Evolutionary conservation across 2,797 vertebrate genomes (phyloP), one percentile per base, ranked within the genome.

Genomic region (Anguilla megastoma): DNA sequence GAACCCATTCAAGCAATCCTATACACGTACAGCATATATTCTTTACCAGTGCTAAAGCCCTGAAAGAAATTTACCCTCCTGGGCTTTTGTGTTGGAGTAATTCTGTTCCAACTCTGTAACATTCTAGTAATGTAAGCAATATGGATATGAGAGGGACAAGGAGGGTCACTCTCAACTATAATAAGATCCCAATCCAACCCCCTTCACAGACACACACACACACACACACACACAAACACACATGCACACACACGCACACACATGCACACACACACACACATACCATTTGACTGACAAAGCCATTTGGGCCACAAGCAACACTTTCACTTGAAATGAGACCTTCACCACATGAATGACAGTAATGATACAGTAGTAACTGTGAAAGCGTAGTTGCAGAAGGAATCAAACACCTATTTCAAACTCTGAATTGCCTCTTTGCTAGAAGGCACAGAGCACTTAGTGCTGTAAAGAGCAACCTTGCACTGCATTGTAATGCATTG

Each of bases 271-370:
- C 63, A 69, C 63, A n/a, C n/a, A 27, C 63, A n/a, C n/a, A 76
- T 10, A 16, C 33, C 12, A 36, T 33, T 36, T 76, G 71, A 36
- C 12, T 76, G 71, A 76, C 71, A 76, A 76, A 76, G 71, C 71
- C 14, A 76, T 76, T 76, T 76, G 71, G 30, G 12, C 14, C 30
- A 76, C 71, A 74, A 33, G 21, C 71, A 27, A 27, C 63, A 69
- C 33, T 76, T 76, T 76, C 33, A 21, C 71, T 33, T 36, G 71
- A 76, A 76, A 76, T 76, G 71, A 76, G 30, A 76, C 71, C 12
- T 76, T 33, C 71, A 76, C 30, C 71, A 76, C 71, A 27, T 76
- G 71, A 76, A 76, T 33, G 71, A 76, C 71, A 76, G 71, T 76
- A 76, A 76, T 76, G 71, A 76, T 36, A 76, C 30, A 76, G 71